These are phyloP conservation scores for Oophaga pumilio DNA, from an alignment of 2,113 vertebrate species.

Conservation along the genomic window DNA sequence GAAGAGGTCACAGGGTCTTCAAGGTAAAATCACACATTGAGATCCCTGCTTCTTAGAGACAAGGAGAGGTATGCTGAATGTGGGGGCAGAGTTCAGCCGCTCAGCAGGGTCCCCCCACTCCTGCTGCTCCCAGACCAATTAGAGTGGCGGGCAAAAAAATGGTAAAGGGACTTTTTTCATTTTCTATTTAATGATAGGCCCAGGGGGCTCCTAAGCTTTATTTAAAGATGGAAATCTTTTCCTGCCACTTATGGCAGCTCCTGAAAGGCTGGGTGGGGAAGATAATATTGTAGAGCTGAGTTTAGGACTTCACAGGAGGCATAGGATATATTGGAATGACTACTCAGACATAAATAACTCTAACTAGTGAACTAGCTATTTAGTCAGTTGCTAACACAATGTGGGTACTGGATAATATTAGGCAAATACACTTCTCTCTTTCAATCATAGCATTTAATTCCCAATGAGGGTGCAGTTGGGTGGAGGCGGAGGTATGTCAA, in stretches of 20 bases:
- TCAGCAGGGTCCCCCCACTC: neutral
- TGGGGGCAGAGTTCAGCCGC: conserved; percentile 33
- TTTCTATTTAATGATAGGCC: conserved; percentile 60
- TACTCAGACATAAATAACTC: neutral
- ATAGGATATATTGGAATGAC: neutral
- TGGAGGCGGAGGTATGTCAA: neutral
- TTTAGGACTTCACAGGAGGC: conserved; percentile 9
- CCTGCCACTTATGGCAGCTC: conserved; percentile 2
- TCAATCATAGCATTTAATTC: neutral
- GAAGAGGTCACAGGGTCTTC: conserved; percentile 48
- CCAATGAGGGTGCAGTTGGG: too few relatives aligned
- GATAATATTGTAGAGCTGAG: neutral
- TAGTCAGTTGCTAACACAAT: neutral
- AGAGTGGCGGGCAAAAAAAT: conserved; percentile 42
- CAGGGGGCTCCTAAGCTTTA: conserved; percentile 27
- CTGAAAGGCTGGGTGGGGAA: conserved; percentile 58
- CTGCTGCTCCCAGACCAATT: conserved; percentile 61
- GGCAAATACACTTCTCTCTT: neutral
- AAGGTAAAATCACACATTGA: conserved; percentile 50
- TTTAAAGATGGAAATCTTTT: conserved; percentile 62
- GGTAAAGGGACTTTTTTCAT: neutral
- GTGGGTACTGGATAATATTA: neutral
- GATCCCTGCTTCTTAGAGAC: conserved; percentile 3
- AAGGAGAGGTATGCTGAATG: neutral
- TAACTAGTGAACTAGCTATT: neutral